A percentile compares a stretch with the other conserved stretches of the same genome.
phyloP scores from a whole-genome alignment of 2,113 vertebrate species.

The Cathartes aura region DNA sequence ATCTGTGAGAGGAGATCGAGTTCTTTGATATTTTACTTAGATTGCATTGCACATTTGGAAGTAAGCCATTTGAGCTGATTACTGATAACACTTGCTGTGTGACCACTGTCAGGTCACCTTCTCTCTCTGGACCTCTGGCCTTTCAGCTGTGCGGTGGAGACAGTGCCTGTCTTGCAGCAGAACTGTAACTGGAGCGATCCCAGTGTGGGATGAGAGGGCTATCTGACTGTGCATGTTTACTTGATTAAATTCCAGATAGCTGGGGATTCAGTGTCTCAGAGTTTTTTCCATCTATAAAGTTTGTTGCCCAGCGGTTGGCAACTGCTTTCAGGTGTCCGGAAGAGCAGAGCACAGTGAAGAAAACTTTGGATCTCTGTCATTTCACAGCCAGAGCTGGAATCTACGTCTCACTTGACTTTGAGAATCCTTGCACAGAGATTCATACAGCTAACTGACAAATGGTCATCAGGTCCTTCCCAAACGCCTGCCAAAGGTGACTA shows the following conservation, averaged over 20 bases:
- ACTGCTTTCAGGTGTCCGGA: neutral
- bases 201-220: neutral
- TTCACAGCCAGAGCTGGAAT: neutral
- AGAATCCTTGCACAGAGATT: neutral
- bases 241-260: accelerated
- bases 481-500: neutral
- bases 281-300: neutral
- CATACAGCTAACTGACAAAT: neutral
- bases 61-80: neutral
- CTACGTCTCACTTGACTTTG: neutral
- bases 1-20: neutral
- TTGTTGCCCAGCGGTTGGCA: neutral
- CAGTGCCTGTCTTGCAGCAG: neutral
- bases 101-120: neutral
- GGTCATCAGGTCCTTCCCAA: neutral
- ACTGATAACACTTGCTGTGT: accelerated
- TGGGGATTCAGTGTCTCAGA: no score
- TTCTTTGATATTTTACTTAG: neutral
- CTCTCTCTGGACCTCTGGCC: neutral
- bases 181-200: accelerated
- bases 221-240: accelerated
- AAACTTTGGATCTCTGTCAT: neutral
- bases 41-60: neutral
- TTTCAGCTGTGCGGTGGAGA: neutral
- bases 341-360: neutral